Percentiles rank a stretch among this genome's conserved stretches.
Evolutionary conservation across 2,797 vertebrate genomes (phyloP).

Genomic region (Neopelma chrysocephalum): DNA sequence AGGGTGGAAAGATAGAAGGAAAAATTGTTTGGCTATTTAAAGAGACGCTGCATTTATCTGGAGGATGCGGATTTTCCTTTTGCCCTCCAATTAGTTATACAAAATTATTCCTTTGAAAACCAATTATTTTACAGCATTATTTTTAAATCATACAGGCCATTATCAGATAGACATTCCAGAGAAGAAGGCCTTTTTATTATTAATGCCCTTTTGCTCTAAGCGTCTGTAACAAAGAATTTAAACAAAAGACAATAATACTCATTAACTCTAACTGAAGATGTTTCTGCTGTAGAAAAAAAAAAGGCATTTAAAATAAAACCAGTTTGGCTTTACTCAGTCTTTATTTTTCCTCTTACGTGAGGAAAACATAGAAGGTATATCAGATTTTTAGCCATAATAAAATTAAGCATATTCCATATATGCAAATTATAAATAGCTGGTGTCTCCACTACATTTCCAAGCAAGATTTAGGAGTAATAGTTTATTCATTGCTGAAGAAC

Average conservation of each 20-base stretch:
- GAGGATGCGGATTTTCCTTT: constrained; percentile 23
- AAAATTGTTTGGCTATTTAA: constrained; percentile 51
- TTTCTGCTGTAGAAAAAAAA: background rate
- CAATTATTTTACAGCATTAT: constrained; percentile 37
- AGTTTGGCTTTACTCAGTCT: background rate
- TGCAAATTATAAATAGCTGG: background rate
- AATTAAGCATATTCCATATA: background rate
- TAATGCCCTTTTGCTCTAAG: constrained; percentile 38
- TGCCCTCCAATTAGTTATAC: constrained; percentile 54
- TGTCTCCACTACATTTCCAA: background rate
- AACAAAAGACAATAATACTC: constrained; percentile 43
- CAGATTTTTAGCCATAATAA: background rate
- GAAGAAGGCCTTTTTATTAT: constrained; percentile 21
- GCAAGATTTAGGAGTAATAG: background rate
- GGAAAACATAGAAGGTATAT: background rate
- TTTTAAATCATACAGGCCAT: constrained; percentile 29
- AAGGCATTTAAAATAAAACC: background rate
- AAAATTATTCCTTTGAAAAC: constrained; percentile 43
- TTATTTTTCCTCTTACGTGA: background rate
- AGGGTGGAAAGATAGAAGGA: constrained; percentile 1
- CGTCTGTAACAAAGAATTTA: constrained; percentile 24
- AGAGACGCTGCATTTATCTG: constrained; percentile 2
- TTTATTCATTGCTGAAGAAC: background rate
- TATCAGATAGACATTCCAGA: constrained; percentile 23
- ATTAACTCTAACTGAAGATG: constrained; percentile 1